Evolutionary conservation across 2,888 invertebrate species (phyloP), one percentile per base, ranked within the genome.

Genomic region (Lydus trimaculatus): DNA sequence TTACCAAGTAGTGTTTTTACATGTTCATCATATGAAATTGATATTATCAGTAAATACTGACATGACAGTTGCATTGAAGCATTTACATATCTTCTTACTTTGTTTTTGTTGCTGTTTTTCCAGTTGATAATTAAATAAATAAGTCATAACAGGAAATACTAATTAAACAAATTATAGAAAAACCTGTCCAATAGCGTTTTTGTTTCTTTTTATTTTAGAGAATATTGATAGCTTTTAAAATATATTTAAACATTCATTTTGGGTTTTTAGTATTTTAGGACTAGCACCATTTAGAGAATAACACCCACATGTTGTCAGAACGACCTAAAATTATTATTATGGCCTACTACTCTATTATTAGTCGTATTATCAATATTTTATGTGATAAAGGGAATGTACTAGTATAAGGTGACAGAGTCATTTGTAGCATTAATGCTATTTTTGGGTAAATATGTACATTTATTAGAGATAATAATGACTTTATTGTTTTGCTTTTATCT

Each of bases 191-290:
- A n/a, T n/a, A n/a, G n/a, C n/a, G n/a, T n/a, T n/a, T n/a, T n/a
- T n/a, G n/a, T n/a, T n/a, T n/a, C n/a, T n/a, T n/a, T n/a, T n/a
- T n/a, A n/a, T n/a, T n/a, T n/a, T n/a, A n/a, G n/a, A 31, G 2
- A 33, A 60, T n/a, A 36, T 31, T 15, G 15, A 31, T 4, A 31
- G 20, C 2, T 60, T 31, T 15, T 31, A 60, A 5, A 36, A 60
- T 33, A 13, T 17, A n/a, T 60, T 28, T n/a, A 60, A 60, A 31
- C 17, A 60, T n/a, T 31, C 13, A 31, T 60, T 60, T 31, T 60
- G 15, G 11, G 5, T 31, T 13, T 60, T 60, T n/a, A 60, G 4
- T 31, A 8, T 36, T 5, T 60, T 60, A 0, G 60, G 60, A 6
- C 5, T 60, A 31, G 31, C 15, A 23, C 60, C 60, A 8, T 59